phyloP scores from a whole-genome alignment of 2,797 vertebrate species.

The Urocyon cinereoargenteus region DNA sequence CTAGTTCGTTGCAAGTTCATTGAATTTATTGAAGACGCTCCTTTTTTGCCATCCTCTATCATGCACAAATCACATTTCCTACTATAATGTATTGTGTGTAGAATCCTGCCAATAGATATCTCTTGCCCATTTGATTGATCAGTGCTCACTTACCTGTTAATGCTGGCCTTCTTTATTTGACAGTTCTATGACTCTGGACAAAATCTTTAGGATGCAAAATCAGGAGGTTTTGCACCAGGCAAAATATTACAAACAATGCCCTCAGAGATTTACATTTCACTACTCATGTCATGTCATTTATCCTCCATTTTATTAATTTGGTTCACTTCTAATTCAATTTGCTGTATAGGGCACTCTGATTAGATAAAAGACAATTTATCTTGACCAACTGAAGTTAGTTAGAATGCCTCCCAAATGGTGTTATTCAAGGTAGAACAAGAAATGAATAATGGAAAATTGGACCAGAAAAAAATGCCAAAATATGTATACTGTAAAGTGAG shows the following conservation, averaged over 20 bases:
- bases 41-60: neutral
- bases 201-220: slow-evolving; percentile 7
- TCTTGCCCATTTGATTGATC: neutral
- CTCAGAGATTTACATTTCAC: slow-evolving; percentile 26
- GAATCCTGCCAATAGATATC: slow-evolving; percentile 27
- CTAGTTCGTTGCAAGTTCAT: neutral
- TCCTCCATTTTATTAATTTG: slow-evolving; percentile 58
- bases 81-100: neutral
- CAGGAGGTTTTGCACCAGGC: neutral
- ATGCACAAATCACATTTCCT: neutral
- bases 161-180: neutral
- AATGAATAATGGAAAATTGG: slow-evolving; percentile 44
- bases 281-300: slow-evolving; percentile 16
- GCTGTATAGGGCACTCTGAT: neutral
- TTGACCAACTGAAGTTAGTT: slow-evolving; percentile 9
- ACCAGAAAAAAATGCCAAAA: slow-evolving; percentile 22
- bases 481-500: neutral
- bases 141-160: neutral
- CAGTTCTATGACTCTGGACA: neutral
- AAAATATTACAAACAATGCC: slow-evolving; percentile 18
- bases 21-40: slow-evolving; percentile 26
- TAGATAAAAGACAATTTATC: slow-evolving; percentile 18
- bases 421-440: slow-evolving; percentile 35
- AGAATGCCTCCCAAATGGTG: slow-evolving; percentile 5
- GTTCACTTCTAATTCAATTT: slow-evolving; percentile 50